Base-by-base conservation (phyloP, 1,140 invertebrate species). In the Zelostemma sp. region DNA sequence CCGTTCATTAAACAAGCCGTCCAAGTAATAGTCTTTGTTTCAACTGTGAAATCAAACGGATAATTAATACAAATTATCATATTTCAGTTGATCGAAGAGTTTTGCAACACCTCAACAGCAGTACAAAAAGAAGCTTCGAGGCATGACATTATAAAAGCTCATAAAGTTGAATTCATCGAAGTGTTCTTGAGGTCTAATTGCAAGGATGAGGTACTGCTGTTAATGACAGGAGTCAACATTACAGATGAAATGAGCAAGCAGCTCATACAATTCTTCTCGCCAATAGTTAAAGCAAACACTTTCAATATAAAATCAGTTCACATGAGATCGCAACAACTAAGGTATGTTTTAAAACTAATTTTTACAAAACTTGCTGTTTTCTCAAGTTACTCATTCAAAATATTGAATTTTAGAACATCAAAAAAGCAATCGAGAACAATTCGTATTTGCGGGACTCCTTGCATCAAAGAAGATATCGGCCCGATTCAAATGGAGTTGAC, bases 121-220 rank as follows among this genome's bases (percentile, higher is more conserved):
- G 17, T 71, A 14, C 54, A 63, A 55, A 16, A 4, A 18, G 55
- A 59, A 33, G 49, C 63, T 9, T 59, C 62, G 12, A 62, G 50
- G 55, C 12, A 47, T 33, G 33, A 46, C n/a, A 38, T 14, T 40
- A 41, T 15, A 14, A 51, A 64, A 35, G 53, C 57, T 3, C 1
- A 72, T 1, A 67, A 56, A 6, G 59, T 51, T 25, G 68, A 72
- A 53, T 72, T 56, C 50, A 43, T 1, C n/a, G 63, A 67, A 38
- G 1, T 71, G 18, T 55, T 63, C 1, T 43, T 72, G 2, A 45
- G 63, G 0, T 58, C 68, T 2, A 66, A 58, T 56, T 47, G 18
- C n/a, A 12, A 57, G 0, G 2, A 21, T 4, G 14, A 72, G 45
- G 15, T 72, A 12, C 63, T 72, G 63, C 56, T 21, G 6, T 48